Base-by-base conservation (phyloP, 2,888 invertebrate genomes). In the Drosophila colorata region DNA sequence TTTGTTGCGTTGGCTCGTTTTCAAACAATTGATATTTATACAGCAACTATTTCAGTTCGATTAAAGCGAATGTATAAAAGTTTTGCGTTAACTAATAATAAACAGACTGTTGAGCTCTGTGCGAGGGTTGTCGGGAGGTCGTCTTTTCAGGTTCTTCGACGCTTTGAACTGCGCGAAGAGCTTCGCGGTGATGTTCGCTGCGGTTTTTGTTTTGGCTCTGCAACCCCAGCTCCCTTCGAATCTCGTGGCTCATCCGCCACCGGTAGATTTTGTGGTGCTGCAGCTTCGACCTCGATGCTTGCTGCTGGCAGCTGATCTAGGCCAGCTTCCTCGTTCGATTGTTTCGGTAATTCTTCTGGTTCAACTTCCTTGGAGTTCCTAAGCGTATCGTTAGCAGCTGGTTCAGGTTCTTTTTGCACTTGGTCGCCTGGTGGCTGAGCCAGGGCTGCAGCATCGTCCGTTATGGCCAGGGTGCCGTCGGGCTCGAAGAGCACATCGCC, bases 41-140 rank as follows among this genome's bases (percentile, higher is more conserved):
- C 52, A 65, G 49, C 68, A 64, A 74, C 49, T 74, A 76, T 48
- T 20, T 82, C 84, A 84, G 81, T 28, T 46, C 33, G 23, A 57
- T 57, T 59, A 51, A 49, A 47, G 16, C 11, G 40, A 47, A 53
- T 47, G 28, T 46, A 57, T 37, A 43, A 23, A 46, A 58, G 40
- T 61, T 69, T 48, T 70, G 57, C 43, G 56, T 69, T 68, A 35
- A 44, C 35, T 59, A 25, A 0, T 25, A 69, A 69, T 69, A 69
- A 68, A 68, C 41, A 46, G 16, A 38, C 48, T 40, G 13, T 56
- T 41, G n/a, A 13, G 16, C 16, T 31, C 16, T 59, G 57, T 51
- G 51, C 28, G 40, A 33, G 9, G 25, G 7, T 38, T 18, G 5
- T 41, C 28, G 18, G 6, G 13, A 13, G 11, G 13, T 13, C 33